phyloP scores from a whole-genome alignment of 2,797 vertebrate genomes.

The Clarias platycephalus region DNA sequence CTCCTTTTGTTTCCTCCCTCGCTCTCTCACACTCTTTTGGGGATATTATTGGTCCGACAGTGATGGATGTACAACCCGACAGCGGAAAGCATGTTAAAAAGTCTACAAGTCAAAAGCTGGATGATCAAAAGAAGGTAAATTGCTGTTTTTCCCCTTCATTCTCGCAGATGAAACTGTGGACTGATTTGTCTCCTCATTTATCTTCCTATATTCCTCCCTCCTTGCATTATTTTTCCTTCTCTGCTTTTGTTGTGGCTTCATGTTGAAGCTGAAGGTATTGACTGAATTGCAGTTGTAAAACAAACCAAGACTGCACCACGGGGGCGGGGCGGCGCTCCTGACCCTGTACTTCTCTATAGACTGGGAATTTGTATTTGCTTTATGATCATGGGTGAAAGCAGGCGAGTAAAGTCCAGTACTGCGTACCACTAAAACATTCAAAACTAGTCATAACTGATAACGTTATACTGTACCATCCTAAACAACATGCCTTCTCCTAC shows the following conservation, averaged over 20 bases:
- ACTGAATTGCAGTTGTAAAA: neutral
- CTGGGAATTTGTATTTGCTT: neutral
- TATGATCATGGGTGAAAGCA: neutral
- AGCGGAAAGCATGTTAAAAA: slow-evolving; percentile 93
- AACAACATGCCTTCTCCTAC: too few relatives aligned
- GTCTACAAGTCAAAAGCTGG: slow-evolving; percentile 93
- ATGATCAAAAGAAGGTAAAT: slow-evolving; percentile 98
- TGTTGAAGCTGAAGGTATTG: neutral
- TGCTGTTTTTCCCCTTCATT: neutral
- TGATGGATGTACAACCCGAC: slow-evolving; percentile 95
- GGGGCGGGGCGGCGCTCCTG: neutral
- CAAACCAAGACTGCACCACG: neutral
- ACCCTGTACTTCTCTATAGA: neutral
- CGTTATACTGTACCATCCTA: too few relatives aligned
- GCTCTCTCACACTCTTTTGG: slow-evolving; percentile 71
- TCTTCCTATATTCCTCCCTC: neutral
- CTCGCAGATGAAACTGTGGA: neutral
- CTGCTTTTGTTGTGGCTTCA: too few relatives aligned
- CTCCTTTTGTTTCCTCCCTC: slow-evolving; percentile 46
- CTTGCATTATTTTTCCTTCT: neutral
- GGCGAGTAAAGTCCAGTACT: neutral
- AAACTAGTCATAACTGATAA: too few relatives aligned
- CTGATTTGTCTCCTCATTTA: neutral
- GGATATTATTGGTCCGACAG: slow-evolving; percentile 70
- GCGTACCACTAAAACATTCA: too few relatives aligned